Evolutionary conservation across 1,140 invertebrate species (phyloP), one percentile per base, ranked within the genome.

Genomic region (Drosophila kohkoa): DNA sequence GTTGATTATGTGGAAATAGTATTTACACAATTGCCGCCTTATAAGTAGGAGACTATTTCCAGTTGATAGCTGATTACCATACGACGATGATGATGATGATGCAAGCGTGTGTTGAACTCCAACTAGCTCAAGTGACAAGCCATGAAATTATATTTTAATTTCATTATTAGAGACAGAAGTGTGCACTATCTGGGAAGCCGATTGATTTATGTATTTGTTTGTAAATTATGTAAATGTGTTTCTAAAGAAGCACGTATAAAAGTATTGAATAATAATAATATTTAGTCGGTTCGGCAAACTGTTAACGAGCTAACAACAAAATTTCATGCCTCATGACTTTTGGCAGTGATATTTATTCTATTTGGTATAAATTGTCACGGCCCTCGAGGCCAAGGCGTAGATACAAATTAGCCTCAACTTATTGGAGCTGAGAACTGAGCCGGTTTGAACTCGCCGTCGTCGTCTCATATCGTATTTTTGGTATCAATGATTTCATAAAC

Each of bases 221-320:
- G 66, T 82, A 69, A 82, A 78, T 82, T 81, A 87, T 85, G 82
- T 65, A 60, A 76, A 85, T 81, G 58, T 43, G 7, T 49, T 77
- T 66, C 72, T 11, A 46, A 72, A 71, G 43, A 55, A 59, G 63
- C 64, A 52, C 70, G 38, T 38, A 45, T 25, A 57, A 16, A 10
- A 54, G 63, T 62, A 68, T 52, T 55, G 30, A n/a, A 66, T 51
- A 72, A 32, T 62, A n/a, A 66, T 51, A 72, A 32, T 62, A 35
- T 41, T 69, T 46, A 10, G 35, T 43, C 35, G 11, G 11, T 63
- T 58, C 54, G 59, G 16, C 59, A 38, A 64, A 65, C 73, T 75
- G 60, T 75, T 75, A 75, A 75, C 60, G 67, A 75, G 73, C 73
- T 30, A 71, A 65, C 54, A 38, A 32, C 57, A 28, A 71, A 71